phyloP scores from a whole-genome alignment of 2,888 invertebrate species.

The Apodemia mormo region DNA sequence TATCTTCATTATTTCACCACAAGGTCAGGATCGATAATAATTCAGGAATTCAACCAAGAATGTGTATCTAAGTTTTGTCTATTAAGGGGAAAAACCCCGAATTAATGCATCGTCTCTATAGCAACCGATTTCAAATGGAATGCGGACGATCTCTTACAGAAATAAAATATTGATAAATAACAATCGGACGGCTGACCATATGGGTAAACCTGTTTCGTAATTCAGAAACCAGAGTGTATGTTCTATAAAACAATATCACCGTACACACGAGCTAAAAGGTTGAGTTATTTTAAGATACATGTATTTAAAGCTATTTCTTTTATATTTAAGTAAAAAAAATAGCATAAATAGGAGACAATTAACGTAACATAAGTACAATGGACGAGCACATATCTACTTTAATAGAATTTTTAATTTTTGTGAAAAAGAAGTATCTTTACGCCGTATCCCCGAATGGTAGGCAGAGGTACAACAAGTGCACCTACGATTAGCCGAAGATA shows the following conservation, averaged over 20 bases:
- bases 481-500: too few species aligned
- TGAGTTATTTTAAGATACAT: not conserved
- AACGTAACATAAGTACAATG: too few species aligned
- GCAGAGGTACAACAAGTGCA: too few species aligned
- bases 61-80: not conserved
- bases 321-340: too few species aligned
- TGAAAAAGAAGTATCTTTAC: too few species aligned
- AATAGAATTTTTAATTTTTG: too few species aligned
- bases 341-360: too few species aligned
- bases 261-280: slow-evolving; percentile 8
- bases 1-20: not conserved
- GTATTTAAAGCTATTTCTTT: not conserved
- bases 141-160: slow-evolving; percentile 57
- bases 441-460: too few species aligned
- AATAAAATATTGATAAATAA: slow-evolving; percentile 63
- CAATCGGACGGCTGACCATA: slow-evolving; percentile 28
- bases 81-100: slow-evolving; percentile 27
- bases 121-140: slow-evolving; percentile 46
- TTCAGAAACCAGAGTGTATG: slow-evolving; percentile 13
- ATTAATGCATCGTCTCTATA: slow-evolving; percentile 35
- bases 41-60: slow-evolving; percentile 3
- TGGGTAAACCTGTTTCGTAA: slow-evolving; percentile 31
- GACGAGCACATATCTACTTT: too few species aligned
- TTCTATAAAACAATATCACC: not conserved
- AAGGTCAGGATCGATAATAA: not conserved